These are phyloP conservation scores for Podarcis siculus DNA, from an alignment of 2,797 vertebrate genomes.

Conservation along the genomic window DNA sequence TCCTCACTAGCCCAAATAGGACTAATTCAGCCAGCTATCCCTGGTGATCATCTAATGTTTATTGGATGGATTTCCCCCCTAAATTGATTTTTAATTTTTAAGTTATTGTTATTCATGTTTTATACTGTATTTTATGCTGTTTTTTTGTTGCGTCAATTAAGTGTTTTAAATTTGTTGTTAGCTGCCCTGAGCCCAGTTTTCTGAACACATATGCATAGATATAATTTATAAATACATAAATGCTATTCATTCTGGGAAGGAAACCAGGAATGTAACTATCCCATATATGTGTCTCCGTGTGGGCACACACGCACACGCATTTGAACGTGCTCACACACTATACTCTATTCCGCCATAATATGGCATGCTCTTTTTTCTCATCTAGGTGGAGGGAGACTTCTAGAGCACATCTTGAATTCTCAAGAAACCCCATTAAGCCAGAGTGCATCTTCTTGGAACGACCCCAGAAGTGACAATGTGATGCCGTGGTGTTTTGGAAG, in stretches of 20 bases:
- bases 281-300: neutral
- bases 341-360: neutral
- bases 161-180: no score
- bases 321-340: neutral
- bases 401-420: slow-evolving; percentile 75
- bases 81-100: no score
- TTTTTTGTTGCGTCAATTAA: no score
- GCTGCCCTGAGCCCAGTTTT: no score
- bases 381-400: slow-evolving; percentile 75
- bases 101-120: no score
- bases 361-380: slow-evolving; percentile 35
- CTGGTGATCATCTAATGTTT: no score
- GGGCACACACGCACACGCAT: neutral
- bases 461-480: slow-evolving; percentile 71
- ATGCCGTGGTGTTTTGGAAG: slow-evolving; percentile 66
- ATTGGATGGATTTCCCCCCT: no score
- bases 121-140: no score
- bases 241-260: neutral
- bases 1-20: no score
- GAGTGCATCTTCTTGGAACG: slow-evolving; percentile 57
- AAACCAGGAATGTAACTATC: neutral
- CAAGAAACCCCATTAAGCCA: slow-evolving; percentile 67
- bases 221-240: neutral
- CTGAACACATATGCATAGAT: neutral
- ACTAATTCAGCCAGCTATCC: no score